These are phyloP conservation scores for Pseudomyrmex flavicornis DNA, from an alignment of 1,140 invertebrate species.

Conservation along the genomic window DNA sequence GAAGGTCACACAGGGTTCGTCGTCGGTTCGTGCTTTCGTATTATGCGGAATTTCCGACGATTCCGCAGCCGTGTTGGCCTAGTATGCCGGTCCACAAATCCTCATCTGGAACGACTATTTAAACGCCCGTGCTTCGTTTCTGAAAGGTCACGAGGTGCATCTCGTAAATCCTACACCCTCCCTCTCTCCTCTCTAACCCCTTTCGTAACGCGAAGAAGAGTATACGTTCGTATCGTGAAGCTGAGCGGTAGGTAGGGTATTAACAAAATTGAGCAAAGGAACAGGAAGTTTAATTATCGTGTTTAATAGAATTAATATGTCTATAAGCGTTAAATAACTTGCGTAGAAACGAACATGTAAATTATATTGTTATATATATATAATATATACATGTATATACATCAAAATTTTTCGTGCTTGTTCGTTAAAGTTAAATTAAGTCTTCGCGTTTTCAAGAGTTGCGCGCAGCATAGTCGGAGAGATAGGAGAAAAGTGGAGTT, in stretches of 20 bases:
- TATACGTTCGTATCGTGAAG: not conserved
- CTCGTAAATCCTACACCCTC: constrained; percentile 58
- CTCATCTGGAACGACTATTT: constrained; percentile 62
- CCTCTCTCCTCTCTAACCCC: not conserved
- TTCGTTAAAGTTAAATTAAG: constrained; percentile 38
- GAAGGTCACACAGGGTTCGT: constrained; percentile 10
- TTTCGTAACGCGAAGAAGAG: constrained; percentile 10
- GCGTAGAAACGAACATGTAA: not conserved
- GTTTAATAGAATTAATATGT: not conserved
- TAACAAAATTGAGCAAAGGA: not conserved
- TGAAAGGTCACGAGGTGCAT: constrained; percentile 48
- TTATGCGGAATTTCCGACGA: constrained; percentile 56
- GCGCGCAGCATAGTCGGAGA: constrained; percentile 3
- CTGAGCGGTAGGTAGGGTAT: not conserved
- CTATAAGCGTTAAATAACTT: not conserved
- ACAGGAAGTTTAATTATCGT: not conserved
- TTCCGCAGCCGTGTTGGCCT: constrained; percentile 27
- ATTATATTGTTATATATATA: no score
- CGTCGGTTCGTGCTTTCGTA: constrained; percentile 17
- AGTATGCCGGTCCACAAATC: constrained; percentile 67
- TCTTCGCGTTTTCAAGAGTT: constrained; percentile 36
- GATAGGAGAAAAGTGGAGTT: constrained; percentile 7
- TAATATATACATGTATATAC: not conserved
- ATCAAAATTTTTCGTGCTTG: not conserved
- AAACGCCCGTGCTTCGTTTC: constrained; percentile 58